A percentile compares a stretch with the other conserved stretches of the same genome.
phyloP scores from a whole-genome alignment of 1,140 invertebrate genomes.

The Antheraea pernyi region DNA sequence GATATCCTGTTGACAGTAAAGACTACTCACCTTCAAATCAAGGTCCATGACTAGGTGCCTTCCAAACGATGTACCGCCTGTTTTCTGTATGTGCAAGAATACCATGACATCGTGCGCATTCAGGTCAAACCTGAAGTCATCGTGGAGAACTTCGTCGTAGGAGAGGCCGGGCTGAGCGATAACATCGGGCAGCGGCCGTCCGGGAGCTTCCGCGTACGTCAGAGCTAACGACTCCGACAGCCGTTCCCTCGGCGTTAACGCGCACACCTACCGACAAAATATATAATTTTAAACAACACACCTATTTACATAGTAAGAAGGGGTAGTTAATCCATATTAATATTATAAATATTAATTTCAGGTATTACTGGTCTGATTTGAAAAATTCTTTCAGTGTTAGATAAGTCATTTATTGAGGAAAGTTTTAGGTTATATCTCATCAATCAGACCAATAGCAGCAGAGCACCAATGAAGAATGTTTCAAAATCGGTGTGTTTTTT shows the following conservation, averaged over 20 bases:
- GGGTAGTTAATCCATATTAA: too few species aligned
- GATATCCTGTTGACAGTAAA: not conserved
- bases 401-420: too few species aligned
- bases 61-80: conserved; percentile 94
- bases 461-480: too few species aligned
- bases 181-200: conserved; percentile 78
- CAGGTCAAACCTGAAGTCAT: conserved; percentile 93
- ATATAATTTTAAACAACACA: not conserved
- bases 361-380: too few species aligned
- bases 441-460: too few species aligned
- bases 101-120: conserved; percentile 97
- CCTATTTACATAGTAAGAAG: not conserved
- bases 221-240: conserved; percentile 63
- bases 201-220: conserved; percentile 80
- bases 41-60: conserved; percentile 96
- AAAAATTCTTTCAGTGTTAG: too few species aligned
- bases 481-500: too few species aligned
- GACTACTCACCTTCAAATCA: conserved; percentile 83
- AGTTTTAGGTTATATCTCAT: too few species aligned
- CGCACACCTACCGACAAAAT: conserved; percentile 82
- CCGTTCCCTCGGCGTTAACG: conserved; percentile 83
- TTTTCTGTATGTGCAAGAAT: conserved; percentile 98
- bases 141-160: conserved; percentile 91
- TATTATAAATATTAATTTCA: too few species aligned
- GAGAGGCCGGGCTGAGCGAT: conserved; percentile 82